Percentiles rank a stretch among this genome's conserved stretches.
Conservation (phyloP, 53 echinoderm and acorn worm species). For the Holothuria leucospilota region DNA sequence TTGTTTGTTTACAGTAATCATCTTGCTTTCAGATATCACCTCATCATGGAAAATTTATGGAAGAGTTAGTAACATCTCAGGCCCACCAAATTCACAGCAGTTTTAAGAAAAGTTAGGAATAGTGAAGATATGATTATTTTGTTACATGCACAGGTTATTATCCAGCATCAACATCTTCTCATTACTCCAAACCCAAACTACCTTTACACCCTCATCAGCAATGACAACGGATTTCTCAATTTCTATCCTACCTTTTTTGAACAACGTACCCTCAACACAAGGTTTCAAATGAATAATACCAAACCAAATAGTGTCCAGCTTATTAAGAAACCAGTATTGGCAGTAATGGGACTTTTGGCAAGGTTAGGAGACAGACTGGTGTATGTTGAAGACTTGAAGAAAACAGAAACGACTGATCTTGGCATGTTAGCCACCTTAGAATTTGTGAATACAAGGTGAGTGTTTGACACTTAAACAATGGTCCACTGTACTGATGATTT, state of each 20-base stretch:
- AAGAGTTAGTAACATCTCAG: too few relatives aligned
- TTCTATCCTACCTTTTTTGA: constrained; percentile 88
- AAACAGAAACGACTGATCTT: not conserved
- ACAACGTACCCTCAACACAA: constrained; percentile 85
- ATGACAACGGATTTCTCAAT: constrained; percentile 98
- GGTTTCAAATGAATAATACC: constrained; percentile 96
- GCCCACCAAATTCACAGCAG: not conserved
- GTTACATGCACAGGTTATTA: constrained; percentile 67
- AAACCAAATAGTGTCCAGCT: constrained; percentile 84
- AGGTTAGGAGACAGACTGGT: constrained; percentile 81
- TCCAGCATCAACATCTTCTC: constrained; percentile 87
- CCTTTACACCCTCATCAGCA: constrained; percentile 86
- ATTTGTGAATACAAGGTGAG: not conserved
- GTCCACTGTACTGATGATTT: too few relatives aligned
- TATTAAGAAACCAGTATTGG: constrained; percentile 93
- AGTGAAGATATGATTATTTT: not conserved
- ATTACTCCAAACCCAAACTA: constrained; percentile 64
- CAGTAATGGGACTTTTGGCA: constrained; percentile 89
- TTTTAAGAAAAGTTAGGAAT: not conserved
- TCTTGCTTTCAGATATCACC: too few relatives aligned
- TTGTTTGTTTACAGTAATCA: too few relatives aligned
- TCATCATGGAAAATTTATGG: too few relatives aligned
- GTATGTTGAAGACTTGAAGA: constrained; percentile 41
- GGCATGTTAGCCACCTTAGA: constrained; percentile 42
- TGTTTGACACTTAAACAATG: too few relatives aligned